Conservation (phyloP, 2,888 invertebrate species). For the Dynastes tityus region DNA sequence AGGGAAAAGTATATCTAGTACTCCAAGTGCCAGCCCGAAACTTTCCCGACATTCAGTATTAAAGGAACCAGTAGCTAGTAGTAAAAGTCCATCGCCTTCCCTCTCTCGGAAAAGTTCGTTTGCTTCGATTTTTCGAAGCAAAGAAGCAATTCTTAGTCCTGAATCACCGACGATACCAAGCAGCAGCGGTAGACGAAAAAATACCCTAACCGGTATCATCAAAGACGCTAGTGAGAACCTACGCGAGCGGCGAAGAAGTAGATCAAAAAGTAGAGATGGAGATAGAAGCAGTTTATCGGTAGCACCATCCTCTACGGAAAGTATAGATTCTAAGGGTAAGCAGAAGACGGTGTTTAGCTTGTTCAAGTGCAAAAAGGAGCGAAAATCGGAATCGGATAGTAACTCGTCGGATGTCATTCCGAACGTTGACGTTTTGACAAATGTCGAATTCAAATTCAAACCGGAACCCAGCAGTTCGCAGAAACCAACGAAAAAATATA, state of each 20-base stretch:
- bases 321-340: constrained; percentile 71
- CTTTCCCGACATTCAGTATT: constrained; percentile 65
- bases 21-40: constrained; percentile 71
- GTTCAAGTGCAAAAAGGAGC: constrained; percentile 75
- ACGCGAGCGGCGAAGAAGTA: constrained; percentile 63
- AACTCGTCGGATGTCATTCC: constrained; percentile 61
- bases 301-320: constrained; percentile 73
- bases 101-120: constrained; percentile 87
- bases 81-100: constrained; percentile 79
- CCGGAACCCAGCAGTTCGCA: constrained; percentile 55
- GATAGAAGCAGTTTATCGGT: constrained; percentile 70
- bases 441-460: constrained; percentile 66
- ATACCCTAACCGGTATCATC: constrained; percentile 66
- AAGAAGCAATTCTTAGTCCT: constrained; percentile 78
- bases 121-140: constrained; percentile 84
- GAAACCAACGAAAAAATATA: constrained; percentile 70
- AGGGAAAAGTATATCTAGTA: constrained; percentile 61
- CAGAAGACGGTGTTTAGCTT: constrained; percentile 80
- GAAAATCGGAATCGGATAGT: constrained; percentile 67
- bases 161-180: constrained; percentile 74
- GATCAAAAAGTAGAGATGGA: constrained; percentile 80
- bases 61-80: constrained; percentile 60
- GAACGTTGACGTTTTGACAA: constrained; percentile 67
- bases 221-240: constrained; percentile 67
- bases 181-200: constrained; percentile 63